Conservation (phyloP, 2,113 vertebrate species). For the Toxotes chatareus region DNA sequence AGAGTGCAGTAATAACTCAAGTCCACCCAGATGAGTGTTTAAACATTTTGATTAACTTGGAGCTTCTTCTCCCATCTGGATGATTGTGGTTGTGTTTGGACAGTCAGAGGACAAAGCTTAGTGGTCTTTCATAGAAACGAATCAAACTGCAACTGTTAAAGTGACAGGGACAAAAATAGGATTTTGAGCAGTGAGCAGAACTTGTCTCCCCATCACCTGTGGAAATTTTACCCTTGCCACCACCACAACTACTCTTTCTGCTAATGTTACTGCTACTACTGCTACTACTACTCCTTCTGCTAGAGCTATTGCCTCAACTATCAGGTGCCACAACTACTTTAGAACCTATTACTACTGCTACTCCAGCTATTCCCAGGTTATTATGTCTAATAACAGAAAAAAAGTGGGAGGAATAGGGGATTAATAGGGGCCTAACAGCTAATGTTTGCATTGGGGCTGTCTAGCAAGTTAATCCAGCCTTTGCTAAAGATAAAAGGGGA, state of each 20-base stretch:
- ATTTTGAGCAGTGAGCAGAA: too few species aligned
- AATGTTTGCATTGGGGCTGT: too few species aligned
- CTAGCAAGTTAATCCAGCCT: too few species aligned
- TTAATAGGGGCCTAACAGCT: not conserved
- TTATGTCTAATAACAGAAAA: too few species aligned
- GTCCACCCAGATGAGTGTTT: not conserved
- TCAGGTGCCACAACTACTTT: not conserved
- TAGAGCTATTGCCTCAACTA: not conserved
- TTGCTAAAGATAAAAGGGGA: too few species aligned
- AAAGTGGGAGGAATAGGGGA: not conserved
- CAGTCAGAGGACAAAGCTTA: not conserved
- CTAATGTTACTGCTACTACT: not conserved
- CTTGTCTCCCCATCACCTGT: not conserved
- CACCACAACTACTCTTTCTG: not conserved
- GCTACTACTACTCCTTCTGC: too few species aligned
- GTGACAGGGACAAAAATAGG: too few species aligned
- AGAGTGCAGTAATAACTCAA: not conserved
- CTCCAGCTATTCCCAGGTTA: not conserved
- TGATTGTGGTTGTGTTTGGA: not conserved
- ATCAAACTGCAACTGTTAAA: not conserved
- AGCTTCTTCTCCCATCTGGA: not conserved
- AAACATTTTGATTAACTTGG: not conserved
- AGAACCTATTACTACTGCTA: not conserved
- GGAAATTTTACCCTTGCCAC: not conserved
- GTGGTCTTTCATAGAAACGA: not conserved